These are phyloP conservation scores for Falco peregrinus DNA, from an alignment of 2,797 vertebrate species.

Conservation along the genomic window DNA sequence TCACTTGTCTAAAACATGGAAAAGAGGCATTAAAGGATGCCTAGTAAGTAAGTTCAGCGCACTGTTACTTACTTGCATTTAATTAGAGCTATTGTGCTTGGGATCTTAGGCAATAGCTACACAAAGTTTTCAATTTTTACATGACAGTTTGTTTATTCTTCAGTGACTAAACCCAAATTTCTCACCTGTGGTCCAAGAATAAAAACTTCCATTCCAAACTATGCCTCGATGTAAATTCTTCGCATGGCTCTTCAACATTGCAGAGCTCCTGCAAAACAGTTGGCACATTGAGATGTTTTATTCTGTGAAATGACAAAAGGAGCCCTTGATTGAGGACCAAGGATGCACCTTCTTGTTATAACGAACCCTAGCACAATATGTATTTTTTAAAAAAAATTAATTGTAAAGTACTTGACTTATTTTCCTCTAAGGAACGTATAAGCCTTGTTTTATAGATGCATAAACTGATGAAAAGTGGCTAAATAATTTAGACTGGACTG, in stretches of 20 bases:
- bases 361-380: neutral
- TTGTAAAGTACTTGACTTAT: neutral
- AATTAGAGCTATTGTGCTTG: neutral
- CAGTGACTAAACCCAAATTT: neutral
- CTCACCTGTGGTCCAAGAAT: constrained; percentile 87
- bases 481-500: neutral
- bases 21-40: neutral
- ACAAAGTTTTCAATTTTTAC: neutral
- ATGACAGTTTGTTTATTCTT: neutral
- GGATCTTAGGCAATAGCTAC: neutral
- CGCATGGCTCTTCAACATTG: constrained; percentile 79
- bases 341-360: neutral
- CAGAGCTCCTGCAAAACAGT: constrained; percentile 84
- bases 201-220: constrained; percentile 88
- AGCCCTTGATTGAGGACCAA: neutral
- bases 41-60: neutral
- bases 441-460: neutral
- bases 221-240: constrained; percentile 86
- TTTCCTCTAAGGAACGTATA: neutral
- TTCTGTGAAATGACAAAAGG: neutral
- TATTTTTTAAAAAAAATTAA: too few species aligned
- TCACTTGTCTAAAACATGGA: neutral
- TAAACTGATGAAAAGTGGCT: neutral
- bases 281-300: neutral
- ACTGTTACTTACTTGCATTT: neutral